These are phyloP conservation scores for Hololepta plana DNA, from an alignment of 2,888 invertebrate genomes.

Conservation along the genomic window DNA sequence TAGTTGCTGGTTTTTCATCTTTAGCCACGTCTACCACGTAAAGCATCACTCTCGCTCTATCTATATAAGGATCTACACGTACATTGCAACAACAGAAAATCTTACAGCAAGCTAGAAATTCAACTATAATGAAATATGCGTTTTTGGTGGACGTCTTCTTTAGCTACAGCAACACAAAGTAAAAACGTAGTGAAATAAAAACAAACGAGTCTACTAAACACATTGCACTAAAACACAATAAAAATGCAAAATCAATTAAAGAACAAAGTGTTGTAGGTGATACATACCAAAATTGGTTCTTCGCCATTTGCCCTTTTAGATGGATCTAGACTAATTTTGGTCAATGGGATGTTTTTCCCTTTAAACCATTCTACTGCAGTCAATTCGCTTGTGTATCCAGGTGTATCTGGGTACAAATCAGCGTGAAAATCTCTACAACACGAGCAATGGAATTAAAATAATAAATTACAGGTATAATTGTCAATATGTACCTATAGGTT, in stretches of 20 bases:
- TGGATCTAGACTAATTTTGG: constrained; percentile 72
- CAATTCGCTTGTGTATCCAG: constrained; percentile 61
- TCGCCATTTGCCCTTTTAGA: constrained; percentile 45
- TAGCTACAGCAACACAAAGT: no score
- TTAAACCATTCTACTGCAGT: constrained; percentile 68
- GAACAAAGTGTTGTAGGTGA: constrained; percentile 5
- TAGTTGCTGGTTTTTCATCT: no score
- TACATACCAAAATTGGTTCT: constrained; percentile 40
- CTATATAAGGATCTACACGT: no score
- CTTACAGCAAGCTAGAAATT: no score
- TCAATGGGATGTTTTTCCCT: constrained; percentile 55
- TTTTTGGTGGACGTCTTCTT: no score
- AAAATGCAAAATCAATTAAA: constrained; percentile 10
- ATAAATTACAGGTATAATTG: no score
- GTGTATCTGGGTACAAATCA: constrained; percentile 85
- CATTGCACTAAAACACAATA: constrained; percentile 5
- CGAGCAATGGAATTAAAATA: no score
- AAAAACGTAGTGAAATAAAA: background rate
- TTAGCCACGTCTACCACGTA: no score
- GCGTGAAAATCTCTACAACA: constrained; percentile 66
- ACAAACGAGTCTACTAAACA: background rate
- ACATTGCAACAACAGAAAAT: no score
- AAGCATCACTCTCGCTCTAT: no score
- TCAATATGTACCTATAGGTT: constrained; percentile 22
- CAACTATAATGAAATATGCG: no score